Evolutionary conservation across 2,797 vertebrate species (phyloP).

Genomic region (Squalus acanthias): DNA sequence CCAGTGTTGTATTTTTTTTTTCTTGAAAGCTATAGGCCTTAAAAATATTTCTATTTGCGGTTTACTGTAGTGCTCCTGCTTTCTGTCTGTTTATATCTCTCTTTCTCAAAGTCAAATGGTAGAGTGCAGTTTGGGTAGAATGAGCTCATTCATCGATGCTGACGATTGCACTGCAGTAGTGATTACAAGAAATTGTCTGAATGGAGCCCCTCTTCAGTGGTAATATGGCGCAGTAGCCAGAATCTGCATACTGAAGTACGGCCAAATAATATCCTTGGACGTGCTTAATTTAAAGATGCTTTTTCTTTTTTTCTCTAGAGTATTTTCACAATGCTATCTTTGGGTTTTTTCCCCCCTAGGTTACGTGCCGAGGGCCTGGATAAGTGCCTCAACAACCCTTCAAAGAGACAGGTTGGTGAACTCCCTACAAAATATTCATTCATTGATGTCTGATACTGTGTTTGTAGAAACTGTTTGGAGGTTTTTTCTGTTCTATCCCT

Average conservation of each 20-base stretch:
- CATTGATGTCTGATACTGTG: background rate
- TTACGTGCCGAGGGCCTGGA: conserved; percentile 79
- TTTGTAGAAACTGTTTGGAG: background rate
- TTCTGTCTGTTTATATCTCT: background rate
- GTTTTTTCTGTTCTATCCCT: background rate
- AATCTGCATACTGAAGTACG: background rate
- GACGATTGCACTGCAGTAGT: background rate
- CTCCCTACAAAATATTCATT: background rate
- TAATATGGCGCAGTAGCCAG: background rate
- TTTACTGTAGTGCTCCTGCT: background rate
- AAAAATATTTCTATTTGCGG: background rate
- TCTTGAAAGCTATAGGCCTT: background rate
- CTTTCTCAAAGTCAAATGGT: background rate
- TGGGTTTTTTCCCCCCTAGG: conserved; percentile 57
- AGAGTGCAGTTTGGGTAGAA: background rate
- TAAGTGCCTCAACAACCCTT: conserved; percentile 76
- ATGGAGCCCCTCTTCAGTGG: background rate
- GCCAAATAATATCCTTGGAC: background rate
- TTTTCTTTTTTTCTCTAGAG: background rate
- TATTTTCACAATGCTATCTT: background rate
- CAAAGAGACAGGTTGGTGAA: conserved; percentile 66
- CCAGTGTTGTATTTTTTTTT: background rate
- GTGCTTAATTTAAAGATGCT: background rate
- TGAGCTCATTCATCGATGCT: background rate
- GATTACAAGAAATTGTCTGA: background rate